phyloP scores from a whole-genome alignment of 2,888 invertebrate species.

The Melinaea marsaeus region DNA sequence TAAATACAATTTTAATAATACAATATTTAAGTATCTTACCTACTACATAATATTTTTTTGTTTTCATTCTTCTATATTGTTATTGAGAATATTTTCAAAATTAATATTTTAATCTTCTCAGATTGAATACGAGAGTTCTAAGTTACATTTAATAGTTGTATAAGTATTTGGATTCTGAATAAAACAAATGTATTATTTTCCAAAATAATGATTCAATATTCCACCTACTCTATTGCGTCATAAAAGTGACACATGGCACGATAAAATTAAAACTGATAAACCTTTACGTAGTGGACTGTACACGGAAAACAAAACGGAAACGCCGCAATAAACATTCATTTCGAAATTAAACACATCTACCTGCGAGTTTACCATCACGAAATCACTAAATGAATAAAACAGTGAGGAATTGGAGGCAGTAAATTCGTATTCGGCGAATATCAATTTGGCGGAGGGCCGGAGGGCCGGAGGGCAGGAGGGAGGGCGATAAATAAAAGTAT shows the following conservation, averaged over 20 bases:
- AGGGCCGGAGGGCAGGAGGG: slow-evolving; percentile 53
- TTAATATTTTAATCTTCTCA: too few species aligned
- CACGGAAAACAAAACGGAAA: slow-evolving; percentile 66
- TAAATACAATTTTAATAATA: background rate
- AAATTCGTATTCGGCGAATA: slow-evolving; percentile 73
- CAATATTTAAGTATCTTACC: background rate
- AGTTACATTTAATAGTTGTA: slow-evolving; percentile 19
- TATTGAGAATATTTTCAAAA: too few species aligned
- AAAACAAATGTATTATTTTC: background rate
- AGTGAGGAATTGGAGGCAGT: slow-evolving; percentile 67
- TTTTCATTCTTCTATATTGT: too few species aligned
- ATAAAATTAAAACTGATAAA: background rate
- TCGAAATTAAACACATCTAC: slow-evolving; percentile 76
- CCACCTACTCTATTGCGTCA: background rate
- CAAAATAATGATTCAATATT: background rate
- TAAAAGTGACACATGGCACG: background rate
- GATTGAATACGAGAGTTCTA: background rate
- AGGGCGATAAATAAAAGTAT: slow-evolving; percentile 71
- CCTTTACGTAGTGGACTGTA: slow-evolving; percentile 5
- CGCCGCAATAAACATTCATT: slow-evolving; percentile 75
- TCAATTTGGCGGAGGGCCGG: slow-evolving; percentile 67
- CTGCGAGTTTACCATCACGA: slow-evolving; percentile 73
- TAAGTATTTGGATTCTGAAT: slow-evolving; percentile 13
- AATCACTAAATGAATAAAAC: slow-evolving; percentile 78
- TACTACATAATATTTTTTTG: too few species aligned